Evolutionary conservation across 2,888 invertebrate species (phyloP), one percentile per base, ranked within the genome.

Genomic region (Leptogaster cylindrica): DNA sequence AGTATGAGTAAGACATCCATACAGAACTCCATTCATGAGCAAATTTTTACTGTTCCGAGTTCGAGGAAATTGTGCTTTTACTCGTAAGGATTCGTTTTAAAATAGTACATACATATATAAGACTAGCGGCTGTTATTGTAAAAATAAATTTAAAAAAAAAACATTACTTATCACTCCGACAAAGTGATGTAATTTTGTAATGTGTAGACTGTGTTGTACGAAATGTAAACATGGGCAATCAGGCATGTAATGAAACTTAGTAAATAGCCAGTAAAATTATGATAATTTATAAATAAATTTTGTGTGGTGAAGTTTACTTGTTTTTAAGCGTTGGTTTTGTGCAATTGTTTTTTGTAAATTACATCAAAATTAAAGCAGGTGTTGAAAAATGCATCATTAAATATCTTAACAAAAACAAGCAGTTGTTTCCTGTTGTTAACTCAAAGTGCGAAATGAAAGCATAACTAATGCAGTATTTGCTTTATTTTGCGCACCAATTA

Each of bases 91-190:
- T 48, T 25, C 7, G 12, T 7, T 31, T 39, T 44, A 61, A 41
- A 31, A 18, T 61, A 61, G 44, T 44, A 16, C 31, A 44, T 61
- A 61, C 39, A 18, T 41, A 41, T 44, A 44, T 61, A 61, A 61
- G 44, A 61, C 25, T 61, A 61, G 61, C 61, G 61, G 61, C 61
- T 61, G 61, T 61, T 61, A 61, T 61, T 61, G 61, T 61, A 61
- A 44, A 58, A 58, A 39, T 12, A 61, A 61, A 61, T 7, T 61
- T 44, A 61, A 44, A 44, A 61, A 61, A 61, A 61, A 44, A 61
- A 61, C 44, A 27, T 44, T 61, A 44, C 41, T 25, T 61, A 27
- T 27, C 41, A 61, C 44, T n/a, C 44, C 55, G 36, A 55, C 23
- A 36, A 39, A 55, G 55, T 55, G 55, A 20, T 55, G 36, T 36